Conservation (phyloP, 1,140 invertebrate species). For the Palaemon carinicauda region DNA sequence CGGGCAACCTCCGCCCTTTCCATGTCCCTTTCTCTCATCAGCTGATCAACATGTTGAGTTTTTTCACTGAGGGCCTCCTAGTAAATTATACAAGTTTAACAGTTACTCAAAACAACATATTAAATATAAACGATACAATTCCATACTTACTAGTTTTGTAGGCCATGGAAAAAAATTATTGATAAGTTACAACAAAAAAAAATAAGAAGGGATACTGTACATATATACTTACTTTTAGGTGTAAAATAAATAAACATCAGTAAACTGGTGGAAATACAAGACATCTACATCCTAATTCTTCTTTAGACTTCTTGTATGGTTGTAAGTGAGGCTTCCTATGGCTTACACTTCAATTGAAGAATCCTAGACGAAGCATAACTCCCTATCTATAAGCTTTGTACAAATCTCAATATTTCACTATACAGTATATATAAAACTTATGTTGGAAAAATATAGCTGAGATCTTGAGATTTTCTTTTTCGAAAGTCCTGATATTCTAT, state of each 20-base stretch:
- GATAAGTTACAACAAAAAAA: neutral
- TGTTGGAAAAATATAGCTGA: too few species aligned
- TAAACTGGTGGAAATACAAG: too few species aligned
- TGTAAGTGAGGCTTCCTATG: too few species aligned
- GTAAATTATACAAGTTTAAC: neutral
- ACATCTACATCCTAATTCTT: too few species aligned
- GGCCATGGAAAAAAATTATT: neutral
- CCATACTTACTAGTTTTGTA: neutral
- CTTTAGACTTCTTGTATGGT: too few species aligned
- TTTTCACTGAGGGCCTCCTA: slow-evolving; percentile 92
- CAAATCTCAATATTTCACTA: too few species aligned
- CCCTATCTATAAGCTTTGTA: too few species aligned
- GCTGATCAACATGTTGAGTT: slow-evolving; percentile 88
- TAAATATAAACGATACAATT: neutral
- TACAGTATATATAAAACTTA: too few species aligned
- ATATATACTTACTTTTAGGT: neutral
- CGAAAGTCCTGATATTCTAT: too few species aligned
- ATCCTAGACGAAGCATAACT: too few species aligned
- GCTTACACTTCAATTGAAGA: too few species aligned
- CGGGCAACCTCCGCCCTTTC: slow-evolving; percentile 83
- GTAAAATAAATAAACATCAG: neutral
- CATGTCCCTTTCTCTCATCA: slow-evolving; percentile 78
- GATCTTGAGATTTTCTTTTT: too few species aligned
- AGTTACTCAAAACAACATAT: neutral
- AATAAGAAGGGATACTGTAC: neutral